Conservation (phyloP, 2,113 vertebrate species). For the Conger conger region DNA sequence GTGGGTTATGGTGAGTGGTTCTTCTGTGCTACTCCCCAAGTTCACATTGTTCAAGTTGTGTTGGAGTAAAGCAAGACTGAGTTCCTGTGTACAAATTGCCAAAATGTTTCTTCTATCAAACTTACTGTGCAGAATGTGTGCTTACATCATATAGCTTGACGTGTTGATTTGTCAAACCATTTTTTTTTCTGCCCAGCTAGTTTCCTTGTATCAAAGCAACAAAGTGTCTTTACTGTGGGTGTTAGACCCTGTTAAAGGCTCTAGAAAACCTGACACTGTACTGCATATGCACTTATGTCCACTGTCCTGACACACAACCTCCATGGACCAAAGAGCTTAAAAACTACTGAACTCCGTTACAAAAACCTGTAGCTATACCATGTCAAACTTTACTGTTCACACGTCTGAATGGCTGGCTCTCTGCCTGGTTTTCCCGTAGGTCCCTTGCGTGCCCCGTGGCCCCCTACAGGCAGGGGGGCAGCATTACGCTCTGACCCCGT, state of each 20-base stretch:
- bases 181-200: neutral
- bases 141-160: neutral
- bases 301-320: constrained; percentile 8
- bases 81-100: neutral
- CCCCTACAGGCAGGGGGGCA: constrained; percentile 15
- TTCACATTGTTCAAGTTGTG: neutral
- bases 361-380: constrained; percentile 35
- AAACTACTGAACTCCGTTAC: constrained; percentile 22
- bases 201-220: neutral
- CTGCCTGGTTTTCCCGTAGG: constrained; percentile 38
- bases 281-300: neutral
- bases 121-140: neutral
- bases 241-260: neutral
- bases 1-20: neutral
- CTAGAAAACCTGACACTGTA: neutral
- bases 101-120: neutral
- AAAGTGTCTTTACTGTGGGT: neutral
- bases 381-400: neutral
- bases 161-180: neutral
- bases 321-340: constrained; percentile 63
- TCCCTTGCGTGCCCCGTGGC: constrained; percentile 18
- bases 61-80: neutral
- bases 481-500: neutral
- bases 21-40: neutral
- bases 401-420: constrained; percentile 1